Base-by-base conservation (phyloP, 2,888 invertebrate species). In the Neelides folsomi region DNA sequence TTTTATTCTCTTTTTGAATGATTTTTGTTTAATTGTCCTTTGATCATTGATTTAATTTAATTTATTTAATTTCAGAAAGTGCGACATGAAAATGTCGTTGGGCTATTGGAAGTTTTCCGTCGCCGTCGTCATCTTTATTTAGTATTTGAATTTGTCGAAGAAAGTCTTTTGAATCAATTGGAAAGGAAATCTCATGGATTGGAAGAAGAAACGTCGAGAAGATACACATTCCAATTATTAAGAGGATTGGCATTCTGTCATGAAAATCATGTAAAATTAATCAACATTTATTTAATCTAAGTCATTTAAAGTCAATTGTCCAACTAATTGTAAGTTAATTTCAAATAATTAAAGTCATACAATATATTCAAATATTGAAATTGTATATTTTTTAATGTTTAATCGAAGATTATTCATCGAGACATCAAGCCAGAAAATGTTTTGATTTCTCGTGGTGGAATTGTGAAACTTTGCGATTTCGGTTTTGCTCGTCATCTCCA, bases 371-470 rank as follows among this genome's bases (percentile, higher is more conserved):
- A n/a, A n/a, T n/a, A n/a, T n/a, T n/a, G n/a, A n/a, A 13, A 39
- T 5, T 15, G 13, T 5, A 39, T 8, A 15, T 39, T 27, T 27
- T 27, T 16, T 43, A 46, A 53, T 67, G 1, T 68, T n/a, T n/a
- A n/a, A n/a, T n/a, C n/a, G n/a, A n/a, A 85, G 84, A 82, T 88
- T 64, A 84, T 90, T 65, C 89, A 90, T 68, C 76, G 90, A 43
- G 89, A 89, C 68, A 80, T 89, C 43, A 90, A 90, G 67, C 90
- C 89, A 2, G 89, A 90, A 68, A 90, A 90, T 68, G 82, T 90
- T 41, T 72, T 89, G 52, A 83, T 90, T 0, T 85, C 85, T 1
- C 79, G 79, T 55, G 72, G 77, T 38, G 87, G 87, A 0, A 80
- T 89, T 4, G 82, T 89, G 38, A 89, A 90, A 71, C 73, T 90